Evolutionary conservation across 2,888 invertebrate species (phyloP), one percentile per base, ranked within the genome.

Genomic region (Caenorhabditis drosophilae): DNA sequence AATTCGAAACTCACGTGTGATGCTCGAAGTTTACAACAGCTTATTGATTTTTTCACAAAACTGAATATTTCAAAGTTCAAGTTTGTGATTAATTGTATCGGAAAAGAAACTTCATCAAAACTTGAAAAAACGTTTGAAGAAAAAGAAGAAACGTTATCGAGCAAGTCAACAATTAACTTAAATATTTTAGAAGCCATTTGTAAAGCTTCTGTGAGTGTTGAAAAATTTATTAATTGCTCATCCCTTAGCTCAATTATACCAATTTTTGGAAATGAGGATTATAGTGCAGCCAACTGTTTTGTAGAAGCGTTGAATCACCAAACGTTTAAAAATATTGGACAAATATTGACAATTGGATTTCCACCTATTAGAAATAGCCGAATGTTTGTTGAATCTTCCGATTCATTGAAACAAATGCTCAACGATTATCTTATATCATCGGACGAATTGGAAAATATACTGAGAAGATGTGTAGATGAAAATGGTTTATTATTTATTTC

Each of bases 201-300:
- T 27, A 42, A 61, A n/a, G 27, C 22, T 2, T 26, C 44, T 1
- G 49, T 60, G 2, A 9, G 23, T 2, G 61, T 77, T 1, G 62
- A 67, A 4, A 61, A 64, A 7, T 58, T 75, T 6, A 57, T 80
- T 11, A 46, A 71, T 23, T 63, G 62, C 4, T 77, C 79, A 12
- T 80, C 80, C 0, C 41, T 79, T 25, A 74, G 70, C 31, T 69
- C 74, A 6, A 35, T 75, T 12, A 51, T 74, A 1, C 70, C 75
- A n/a, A 40, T 79, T 0, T 67, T 74, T 25, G 76, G 77, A 16
- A 72, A 68, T 25, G 64, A 61, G 18, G 73, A 77, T 36, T 80
- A 80, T 46, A 70, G 75, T 0, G 56, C 76, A 40, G 76, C 75
- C 20, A 80, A 79, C 44, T 45, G 56, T 18, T 79, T 64, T 48